Evolutionary conservation across 2,113 vertebrate species (phyloP), one percentile per base, ranked within the genome.

Genomic region (Trochalopteron elliotii): DNA sequence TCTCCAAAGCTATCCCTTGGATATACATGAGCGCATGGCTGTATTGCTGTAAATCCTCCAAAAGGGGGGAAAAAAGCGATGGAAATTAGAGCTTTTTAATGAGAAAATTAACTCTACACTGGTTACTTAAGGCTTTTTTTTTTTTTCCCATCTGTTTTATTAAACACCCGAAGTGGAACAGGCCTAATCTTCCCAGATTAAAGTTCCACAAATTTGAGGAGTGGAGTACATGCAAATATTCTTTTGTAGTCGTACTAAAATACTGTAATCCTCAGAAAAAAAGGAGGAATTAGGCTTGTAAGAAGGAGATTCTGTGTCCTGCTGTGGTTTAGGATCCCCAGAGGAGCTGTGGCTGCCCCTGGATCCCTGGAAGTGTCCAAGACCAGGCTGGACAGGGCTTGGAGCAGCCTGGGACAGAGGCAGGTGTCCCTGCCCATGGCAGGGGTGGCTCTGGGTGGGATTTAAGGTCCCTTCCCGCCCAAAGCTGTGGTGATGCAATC

Each of bases 61-160:
- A 47, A 90, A 92, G 5, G 12, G 18, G 14, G 21, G 20, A 8
- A 61, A 83, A 90, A 78, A 40, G 37, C 22, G 21, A 16, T 69
- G 47, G 45, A 83, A 95, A 87, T 89, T 61, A 83, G 9, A 85
- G 75, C 61, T 87, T 82, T 81, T 75, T 94, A 94, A 95, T 93
- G 69, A 94, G 74, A 52, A 91, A 93, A 94, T 94, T 87, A 83
- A 91, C 92, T 87, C 63, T 15, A 40, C 74, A 25, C 40, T 63
- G 74, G 69, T 85, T 93, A 79, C 49, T 33, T 63, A 24, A 49
- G 52, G 9, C 15, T 91, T 21, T 67, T 64, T 57, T n/a, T 64
- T 56, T 16, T 57, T 28, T 47, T 2, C 3, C 44, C 78, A n/a
- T 79, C 74, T 90, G 35, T 87, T 92, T 80, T 68, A 85, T 91